Evolutionary conservation across 2,113 vertebrate species (phyloP).

Genomic region (Myrmecophaga tridactyla): DNA sequence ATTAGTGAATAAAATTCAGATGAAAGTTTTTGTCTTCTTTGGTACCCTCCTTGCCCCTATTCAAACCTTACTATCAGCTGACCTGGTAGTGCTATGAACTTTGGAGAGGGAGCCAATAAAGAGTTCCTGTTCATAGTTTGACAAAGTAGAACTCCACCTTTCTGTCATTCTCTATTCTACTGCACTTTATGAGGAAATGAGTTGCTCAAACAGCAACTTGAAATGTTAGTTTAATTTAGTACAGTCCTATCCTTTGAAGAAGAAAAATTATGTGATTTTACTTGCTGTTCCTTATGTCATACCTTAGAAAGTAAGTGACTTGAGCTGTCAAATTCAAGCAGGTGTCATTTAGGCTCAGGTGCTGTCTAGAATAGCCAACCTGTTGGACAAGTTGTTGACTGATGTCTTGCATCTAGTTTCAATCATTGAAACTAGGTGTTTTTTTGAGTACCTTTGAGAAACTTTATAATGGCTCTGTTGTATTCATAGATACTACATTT

Average conservation of each 20-base stretch:
- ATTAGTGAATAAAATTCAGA: constrained; percentile 34
- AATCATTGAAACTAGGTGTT: accelerated
- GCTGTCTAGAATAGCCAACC: not conserved
- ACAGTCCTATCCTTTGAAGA: not conserved
- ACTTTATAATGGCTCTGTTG: not conserved
- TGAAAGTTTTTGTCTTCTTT: constrained; percentile 12
- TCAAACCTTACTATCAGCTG: not conserved
- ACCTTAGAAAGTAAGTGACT: not conserved
- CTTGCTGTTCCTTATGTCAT: not conserved
- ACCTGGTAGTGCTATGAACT: not conserved
- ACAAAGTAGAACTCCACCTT: not conserved
- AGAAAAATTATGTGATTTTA: not conserved
- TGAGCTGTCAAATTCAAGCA: not conserved
- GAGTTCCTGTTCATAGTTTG: not conserved
- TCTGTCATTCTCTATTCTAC: not conserved
- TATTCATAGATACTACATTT: not conserved
- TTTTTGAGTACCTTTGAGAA: not conserved
- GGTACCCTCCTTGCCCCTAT: not conserved
- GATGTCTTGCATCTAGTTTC: not conserved
- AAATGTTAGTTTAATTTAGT: constrained; percentile 33
- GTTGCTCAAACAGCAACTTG: not conserved
- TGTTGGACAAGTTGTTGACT: not conserved
- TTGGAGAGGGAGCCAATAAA: not conserved
- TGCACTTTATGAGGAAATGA: not conserved
- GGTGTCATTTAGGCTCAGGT: not conserved